Evolutionary conservation across 2,888 invertebrate species (phyloP), one percentile per base, ranked within the genome.

Genomic region (Eubasilissa splendida): DNA sequence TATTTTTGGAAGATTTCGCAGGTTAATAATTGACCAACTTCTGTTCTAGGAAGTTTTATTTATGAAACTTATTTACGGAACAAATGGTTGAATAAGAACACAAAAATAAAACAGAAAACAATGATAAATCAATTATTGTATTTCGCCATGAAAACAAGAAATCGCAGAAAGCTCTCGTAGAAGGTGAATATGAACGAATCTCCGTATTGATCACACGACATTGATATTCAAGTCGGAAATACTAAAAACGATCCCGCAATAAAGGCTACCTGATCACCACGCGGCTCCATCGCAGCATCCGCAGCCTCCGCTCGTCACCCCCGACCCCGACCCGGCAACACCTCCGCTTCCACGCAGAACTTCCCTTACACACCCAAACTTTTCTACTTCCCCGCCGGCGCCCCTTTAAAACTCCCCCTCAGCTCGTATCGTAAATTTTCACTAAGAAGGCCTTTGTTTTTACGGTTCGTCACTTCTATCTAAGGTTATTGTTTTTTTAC

Each of bases 401-500:
- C 70, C 82, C 80, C 76, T 70, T 81, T 76, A 70, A 79, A 77
- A 76, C 59, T 70, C 65, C 54, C 73, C 79, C 76, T 76, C 68
- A 74, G 66, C 56, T 77, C 59, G 74, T 77, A 77, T 80, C 81
- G 81, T 83, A 82, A 83, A 83, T 83, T 83, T 83, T 74, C 83
- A 82, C 76, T 77, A 77, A 77, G 76, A 78, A 83, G 73, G 68
- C 83, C 80, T 82, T 83, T 82, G 80, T 82, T 83, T 83, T 83
- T 82, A 83, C 83, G 80, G 82, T 79, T 83, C 82, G 83, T 83
- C 82, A 83, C 83, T 82, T 80, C 79, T 78, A 80, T 80, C 77
- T 77, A 73, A 76, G 80, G 83, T 80, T 80, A 83, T 83, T 83
- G 83, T 83, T 83, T 82, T 83, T 82, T 83, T 80, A 77, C 83